A percentile compares a stretch with the other conserved stretches of the same genome.
Evolutionary conservation across 2,113 vertebrate species (phyloP).

Genomic region (Herpailurus yagouaroundi): DNA sequence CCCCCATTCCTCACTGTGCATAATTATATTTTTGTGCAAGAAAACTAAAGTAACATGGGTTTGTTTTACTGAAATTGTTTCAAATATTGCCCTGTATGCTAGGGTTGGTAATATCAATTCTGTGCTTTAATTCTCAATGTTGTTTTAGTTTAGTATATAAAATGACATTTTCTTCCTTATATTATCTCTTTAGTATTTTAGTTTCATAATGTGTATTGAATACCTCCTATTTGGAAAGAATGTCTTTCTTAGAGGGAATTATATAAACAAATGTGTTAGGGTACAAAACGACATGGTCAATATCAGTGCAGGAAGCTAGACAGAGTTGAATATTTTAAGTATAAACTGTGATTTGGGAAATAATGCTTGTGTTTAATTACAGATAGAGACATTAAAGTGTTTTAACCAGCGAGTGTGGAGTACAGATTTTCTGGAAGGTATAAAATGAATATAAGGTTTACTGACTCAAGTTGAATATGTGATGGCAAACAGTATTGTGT

Average conservation of each 20-base stretch:
- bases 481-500: background rate
- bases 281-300: background rate
- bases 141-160: background rate
- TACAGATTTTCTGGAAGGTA: background rate
- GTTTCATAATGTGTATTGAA: background rate
- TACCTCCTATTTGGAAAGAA: background rate
- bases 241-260: background rate
- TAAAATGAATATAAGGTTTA: background rate
- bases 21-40: background rate
- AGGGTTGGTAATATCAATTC: background rate
- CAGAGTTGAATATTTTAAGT: background rate
- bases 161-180: background rate
- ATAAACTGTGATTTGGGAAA: background rate
- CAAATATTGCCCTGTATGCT: background rate
- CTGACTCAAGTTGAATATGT: background rate
- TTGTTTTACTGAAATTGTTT: constrained; percentile 1
- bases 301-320: background rate
- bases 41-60: background rate
- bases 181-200: background rate
- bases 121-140: background rate
- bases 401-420: background rate
- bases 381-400: background rate
- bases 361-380: background rate
- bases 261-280: background rate
- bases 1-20: background rate